Percentiles rank a stretch among this genome's conserved stretches.
Evolutionary conservation across 1,140 invertebrate genomes (phyloP).

Genomic region (Trichomalopsis sarcophagae): DNA sequence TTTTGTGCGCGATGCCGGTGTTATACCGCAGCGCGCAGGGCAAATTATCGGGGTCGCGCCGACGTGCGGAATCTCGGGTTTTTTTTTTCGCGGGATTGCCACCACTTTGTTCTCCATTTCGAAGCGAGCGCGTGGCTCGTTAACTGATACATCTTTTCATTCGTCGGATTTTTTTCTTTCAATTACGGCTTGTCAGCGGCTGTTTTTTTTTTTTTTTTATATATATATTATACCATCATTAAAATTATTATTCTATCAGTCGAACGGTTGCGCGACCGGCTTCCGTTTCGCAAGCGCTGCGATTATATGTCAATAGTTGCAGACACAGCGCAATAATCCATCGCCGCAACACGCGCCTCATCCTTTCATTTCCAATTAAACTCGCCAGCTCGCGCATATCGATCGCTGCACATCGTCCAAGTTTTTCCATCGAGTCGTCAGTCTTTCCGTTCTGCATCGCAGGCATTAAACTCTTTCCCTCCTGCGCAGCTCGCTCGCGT

Average conservation of each 20-base stretch:
- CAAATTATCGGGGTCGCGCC: neutral
- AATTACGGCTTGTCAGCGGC: no score
- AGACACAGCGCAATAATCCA: no score
- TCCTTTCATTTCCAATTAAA: slow-evolving; percentile 4
- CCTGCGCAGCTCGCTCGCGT: neutral
- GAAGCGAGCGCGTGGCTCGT: neutral
- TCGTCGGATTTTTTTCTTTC: neutral
- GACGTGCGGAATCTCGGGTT: neutral
- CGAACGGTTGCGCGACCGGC: no score
- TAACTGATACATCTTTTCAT: slow-evolving; percentile 21
- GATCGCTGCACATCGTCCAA: neutral
- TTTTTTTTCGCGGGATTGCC: neutral
- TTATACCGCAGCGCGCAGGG: neutral
- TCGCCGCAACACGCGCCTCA: neutral
- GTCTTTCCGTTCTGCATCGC: neutral
- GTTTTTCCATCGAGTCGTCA: slow-evolving; percentile 3
- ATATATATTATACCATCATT: no score
- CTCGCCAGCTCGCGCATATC: neutral
- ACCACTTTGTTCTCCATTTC: neutral
- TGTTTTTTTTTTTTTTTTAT: no score
- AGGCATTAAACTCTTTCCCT: neutral
- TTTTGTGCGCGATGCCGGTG: neutral
- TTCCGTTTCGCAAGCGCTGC: no score
- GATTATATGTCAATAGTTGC: no score
- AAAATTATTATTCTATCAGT: neutral